Evolutionary conservation across 2,888 invertebrate genomes (phyloP).

Genomic region (Drosophila differens): DNA sequence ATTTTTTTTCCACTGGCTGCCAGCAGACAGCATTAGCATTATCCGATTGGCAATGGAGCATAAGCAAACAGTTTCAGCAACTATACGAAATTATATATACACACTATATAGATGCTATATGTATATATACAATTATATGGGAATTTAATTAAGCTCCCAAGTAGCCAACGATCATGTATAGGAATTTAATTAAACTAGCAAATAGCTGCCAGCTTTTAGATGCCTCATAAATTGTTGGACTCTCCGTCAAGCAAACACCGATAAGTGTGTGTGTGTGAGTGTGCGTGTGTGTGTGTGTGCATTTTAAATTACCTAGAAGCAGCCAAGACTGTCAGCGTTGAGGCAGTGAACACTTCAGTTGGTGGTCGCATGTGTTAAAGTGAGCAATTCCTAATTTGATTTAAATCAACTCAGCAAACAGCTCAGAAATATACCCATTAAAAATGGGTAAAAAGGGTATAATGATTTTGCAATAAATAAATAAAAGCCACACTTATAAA

Average conservation of each 20-base stretch:
- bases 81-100: background rate
- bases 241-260: background rate
- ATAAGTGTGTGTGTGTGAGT: background rate
- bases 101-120: background rate
- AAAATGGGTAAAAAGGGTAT: background rate
- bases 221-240: conserved; percentile 4
- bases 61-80: conserved; percentile 33
- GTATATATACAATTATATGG: background rate
- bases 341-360: background rate
- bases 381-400: conserved; percentile 1
- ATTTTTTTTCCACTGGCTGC: conserved; percentile 37
- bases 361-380: background rate
- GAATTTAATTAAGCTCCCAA: conserved; percentile 47
- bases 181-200: conserved; percentile 50
- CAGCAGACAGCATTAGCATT: conserved; percentile 53
- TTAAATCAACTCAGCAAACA: background rate
- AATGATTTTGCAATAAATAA: background rate
- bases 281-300: background rate
- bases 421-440: background rate
- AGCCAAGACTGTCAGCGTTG: background rate
- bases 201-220: conserved; percentile 30
- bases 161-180: background rate
- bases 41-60: conserved; percentile 56
- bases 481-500: too few species aligned
- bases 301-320: background rate